A percentile compares a stretch with the other conserved stretches of the same genome.
Conservation (phyloP, 1,140 invertebrate species). For the Drosophila azteca region DNA sequence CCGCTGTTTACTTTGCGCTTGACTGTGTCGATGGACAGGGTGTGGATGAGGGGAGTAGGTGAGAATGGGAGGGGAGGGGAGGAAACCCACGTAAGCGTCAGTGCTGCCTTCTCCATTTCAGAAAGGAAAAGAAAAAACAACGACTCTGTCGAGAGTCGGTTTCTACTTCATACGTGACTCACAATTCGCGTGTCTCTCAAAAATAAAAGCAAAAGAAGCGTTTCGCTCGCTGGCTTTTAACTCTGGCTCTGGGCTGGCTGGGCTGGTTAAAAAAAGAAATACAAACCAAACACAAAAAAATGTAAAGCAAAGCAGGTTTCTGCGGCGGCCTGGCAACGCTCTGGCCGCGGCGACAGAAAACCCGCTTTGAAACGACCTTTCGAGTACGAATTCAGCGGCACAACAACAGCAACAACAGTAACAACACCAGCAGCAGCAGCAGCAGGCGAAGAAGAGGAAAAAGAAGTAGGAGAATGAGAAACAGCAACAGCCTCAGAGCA, state of each 20-base stretch:
- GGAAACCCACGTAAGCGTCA: conserved; percentile 41
- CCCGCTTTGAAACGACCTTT: conserved; percentile 83
- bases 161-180: conserved; percentile 80
- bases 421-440: conserved; percentile 22
- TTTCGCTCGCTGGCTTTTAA: conserved; percentile 42
- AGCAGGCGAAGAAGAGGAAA: conserved; percentile 24
- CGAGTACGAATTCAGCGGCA: conserved; percentile 82
- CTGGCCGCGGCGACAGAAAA: conserved; percentile 58
- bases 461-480: conserved; percentile 17
- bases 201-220: conserved; percentile 79
- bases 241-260: conserved; percentile 40
- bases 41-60: conserved; percentile 19
- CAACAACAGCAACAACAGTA: conserved; percentile 61
- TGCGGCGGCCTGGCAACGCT: conserved; percentile 76
- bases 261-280: conserved; percentile 42
- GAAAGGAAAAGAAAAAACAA: conserved; percentile 32
- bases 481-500: conserved; percentile 70
- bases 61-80: conserved; percentile 2
- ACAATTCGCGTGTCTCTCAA: conserved; percentile 79
- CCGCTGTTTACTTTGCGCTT: conserved; percentile 36
- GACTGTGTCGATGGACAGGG: no score
- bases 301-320: conserved; percentile 81
- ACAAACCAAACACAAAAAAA: conserved; percentile 59
- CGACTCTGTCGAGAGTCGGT: conserved; percentile 55
- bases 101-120: conserved; percentile 48